phyloP scores from a whole-genome alignment of 2,888 invertebrate species.

The Mellilla xanthometata region DNA sequence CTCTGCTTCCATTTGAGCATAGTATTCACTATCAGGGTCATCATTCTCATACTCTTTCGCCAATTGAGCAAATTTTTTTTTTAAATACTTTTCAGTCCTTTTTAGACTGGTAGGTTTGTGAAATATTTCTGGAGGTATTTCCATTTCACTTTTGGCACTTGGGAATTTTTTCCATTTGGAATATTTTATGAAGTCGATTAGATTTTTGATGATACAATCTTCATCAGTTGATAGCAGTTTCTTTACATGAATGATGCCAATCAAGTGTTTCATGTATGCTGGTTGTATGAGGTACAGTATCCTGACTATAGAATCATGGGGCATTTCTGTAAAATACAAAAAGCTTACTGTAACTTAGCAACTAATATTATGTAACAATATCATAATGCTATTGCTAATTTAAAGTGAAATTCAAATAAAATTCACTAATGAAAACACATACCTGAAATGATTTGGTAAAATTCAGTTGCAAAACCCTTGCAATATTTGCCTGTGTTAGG shows the following conservation, averaged over 20 bases:
- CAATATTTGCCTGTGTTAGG: conserved; percentile 60
- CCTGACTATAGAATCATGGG: conserved; percentile 49
- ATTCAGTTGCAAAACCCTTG: conserved; percentile 54
- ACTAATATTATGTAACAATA: too few relatives aligned
- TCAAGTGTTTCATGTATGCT: conserved; percentile 55
- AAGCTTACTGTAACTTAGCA: too few relatives aligned
- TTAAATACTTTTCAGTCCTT: conserved; percentile 38
- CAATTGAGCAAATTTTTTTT: conserved; percentile 38
- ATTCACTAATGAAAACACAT: too few relatives aligned
- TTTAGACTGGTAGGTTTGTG: conserved; percentile 39
- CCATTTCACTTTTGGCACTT: conserved; percentile 32
- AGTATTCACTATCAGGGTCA: conserved; percentile 26
- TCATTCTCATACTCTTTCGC: conserved; percentile 6
- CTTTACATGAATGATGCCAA: conserved; percentile 51
- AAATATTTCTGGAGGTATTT: conserved; percentile 35
- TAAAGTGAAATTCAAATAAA: too few relatives aligned
- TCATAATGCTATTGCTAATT: too few relatives aligned
- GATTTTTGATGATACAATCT: conserved; percentile 47
- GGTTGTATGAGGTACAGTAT: conserved; percentile 64
- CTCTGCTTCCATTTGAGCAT: conserved; percentile 41
- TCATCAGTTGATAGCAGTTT: conserved; percentile 45
- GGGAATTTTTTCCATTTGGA: conserved; percentile 46
- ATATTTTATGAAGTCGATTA: conserved; percentile 50
- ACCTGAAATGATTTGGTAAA: conserved; percentile 64
- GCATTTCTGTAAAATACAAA: conserved; percentile 56